Evolutionary conservation across 2,797 vertebrate species (phyloP), one percentile per base, ranked within the genome.

Genomic region (Gymnodraco acuticeps): DNA sequence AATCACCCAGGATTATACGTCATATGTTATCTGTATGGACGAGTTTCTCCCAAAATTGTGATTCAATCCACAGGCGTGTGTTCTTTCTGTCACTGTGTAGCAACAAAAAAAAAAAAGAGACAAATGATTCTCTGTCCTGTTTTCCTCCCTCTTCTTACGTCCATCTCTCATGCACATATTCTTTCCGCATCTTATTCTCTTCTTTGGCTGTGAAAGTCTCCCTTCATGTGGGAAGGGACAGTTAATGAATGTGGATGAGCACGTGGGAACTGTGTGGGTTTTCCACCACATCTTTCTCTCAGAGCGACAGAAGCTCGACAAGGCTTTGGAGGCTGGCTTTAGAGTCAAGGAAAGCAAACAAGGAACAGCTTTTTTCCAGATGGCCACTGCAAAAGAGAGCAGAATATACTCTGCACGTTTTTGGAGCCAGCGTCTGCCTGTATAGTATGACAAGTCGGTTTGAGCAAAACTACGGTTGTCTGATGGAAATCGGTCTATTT

Each of bases 241-340:
- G 84, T 81, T 89, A 83, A 84, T 89, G 88, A 87, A 89, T 86
- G 79, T 74, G 73, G 78, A 78, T 78, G 82, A 83, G 76, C 80
- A 84, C 78, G 65, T 84, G 80, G 77, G 86, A 87, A 85, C 84
- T 79, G 81, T 87, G 91, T 90, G 83, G 89, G 92, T 83, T 89
- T 27, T 88, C 84, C 67, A 77, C 69, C 73, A 73, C 77, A 69
- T 83, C 82, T 87, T 83, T 77, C 65, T 82, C 73, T 88, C 65
- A 88, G 85, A 90, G 77, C 89, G 87, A 89, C 83, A 90, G 87
- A 89, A 87, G 85, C 87, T 89, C 78, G 86, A 88, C 87, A 62
- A 87, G 74, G 81, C 81, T 92, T 90, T 82, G 80, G 70, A 91
- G 85, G 75, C 81, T 78, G 78, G 73, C 66, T 87, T 84, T 78